These are phyloP conservation scores for Halocynthia aurantium DNA, from an alignment of 23 tunicate genomes.

Conservation along the genomic window DNA sequence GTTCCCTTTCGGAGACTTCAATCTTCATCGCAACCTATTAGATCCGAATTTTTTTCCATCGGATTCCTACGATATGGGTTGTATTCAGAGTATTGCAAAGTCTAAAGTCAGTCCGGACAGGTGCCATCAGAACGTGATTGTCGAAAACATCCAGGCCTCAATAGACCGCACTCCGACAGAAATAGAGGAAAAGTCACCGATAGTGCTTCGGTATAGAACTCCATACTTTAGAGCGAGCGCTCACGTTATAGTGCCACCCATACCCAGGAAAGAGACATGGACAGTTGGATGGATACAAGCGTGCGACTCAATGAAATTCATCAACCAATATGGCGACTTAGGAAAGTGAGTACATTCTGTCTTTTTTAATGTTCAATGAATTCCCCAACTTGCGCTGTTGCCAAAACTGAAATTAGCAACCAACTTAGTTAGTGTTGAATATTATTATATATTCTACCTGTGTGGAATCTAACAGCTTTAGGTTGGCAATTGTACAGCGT, in stretches of 20 bases:
- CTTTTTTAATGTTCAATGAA: not conserved
- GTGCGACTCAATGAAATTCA: constrained; percentile 93
- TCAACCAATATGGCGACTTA: constrained; percentile 91
- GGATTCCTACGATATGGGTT: constrained; percentile 74
- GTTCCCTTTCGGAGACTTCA: constrained; percentile 19
- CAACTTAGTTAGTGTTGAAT: too few species aligned
- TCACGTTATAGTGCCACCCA: constrained; percentile 95
- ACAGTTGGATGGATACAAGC: constrained; percentile 99
- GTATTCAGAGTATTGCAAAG: constrained; percentile 82
- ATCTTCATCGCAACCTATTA: not conserved
- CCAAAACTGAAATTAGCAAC: too few species aligned
- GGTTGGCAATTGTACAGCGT: too few species aligned
- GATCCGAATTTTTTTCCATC: constrained; percentile 15
- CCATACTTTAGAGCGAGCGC: constrained; percentile 97
- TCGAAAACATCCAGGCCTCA: constrained; percentile 70
- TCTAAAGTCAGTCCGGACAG: constrained; percentile 80
- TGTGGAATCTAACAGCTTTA: too few species aligned
- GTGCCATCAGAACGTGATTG: constrained; percentile 32
- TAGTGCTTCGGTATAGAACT: constrained; percentile 86
- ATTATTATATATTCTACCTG: too few species aligned
- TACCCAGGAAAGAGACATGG: constrained; percentile 92
- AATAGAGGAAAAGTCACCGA: constrained; percentile 85
- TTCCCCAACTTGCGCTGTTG: too few species aligned
- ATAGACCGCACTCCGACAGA: constrained; percentile 84
- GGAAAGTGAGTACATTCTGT: constrained; percentile 68